phyloP scores from a whole-genome alignment of 2,888 invertebrate genomes.

The Aradus depressus region DNA sequence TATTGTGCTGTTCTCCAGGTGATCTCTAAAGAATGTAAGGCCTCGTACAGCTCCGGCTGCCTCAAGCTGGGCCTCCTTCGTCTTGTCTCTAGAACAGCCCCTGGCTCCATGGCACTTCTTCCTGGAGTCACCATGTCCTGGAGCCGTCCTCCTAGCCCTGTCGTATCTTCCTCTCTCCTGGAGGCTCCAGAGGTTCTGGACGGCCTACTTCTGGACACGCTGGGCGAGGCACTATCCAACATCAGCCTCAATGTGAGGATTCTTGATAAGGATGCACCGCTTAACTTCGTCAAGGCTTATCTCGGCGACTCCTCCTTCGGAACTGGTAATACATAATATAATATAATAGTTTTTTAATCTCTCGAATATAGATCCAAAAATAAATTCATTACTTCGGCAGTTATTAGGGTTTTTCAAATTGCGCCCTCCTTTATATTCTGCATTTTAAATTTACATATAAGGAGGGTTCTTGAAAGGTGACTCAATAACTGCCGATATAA shows the following conservation, averaged over 20 bases:
- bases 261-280: slow-evolving; percentile 40
- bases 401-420: too few species aligned
- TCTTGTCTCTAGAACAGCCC: slow-evolving; percentile 61
- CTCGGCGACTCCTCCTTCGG: slow-evolving; percentile 20
- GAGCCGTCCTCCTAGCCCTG: slow-evolving; percentile 25
- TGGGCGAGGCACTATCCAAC: slow-evolving; percentile 58
- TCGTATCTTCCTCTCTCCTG: slow-evolving; percentile 37
- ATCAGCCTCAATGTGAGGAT: slow-evolving; percentile 62
- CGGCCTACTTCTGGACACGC: slow-evolving; percentile 58
- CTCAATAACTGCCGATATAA: too few species aligned
- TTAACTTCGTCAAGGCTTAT: slow-evolving; percentile 28
- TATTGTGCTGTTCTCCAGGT: too few species aligned
- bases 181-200: slow-evolving; percentile 49
- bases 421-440: too few species aligned
- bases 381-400: too few species aligned
- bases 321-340: too few species aligned
- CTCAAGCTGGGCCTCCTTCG: slow-evolving; percentile 66
- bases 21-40: slow-evolving; percentile 43
- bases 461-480: too few species aligned
- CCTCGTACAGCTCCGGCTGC: slow-evolving; percentile 57
- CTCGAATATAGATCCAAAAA: too few species aligned
- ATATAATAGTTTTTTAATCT: too few species aligned
- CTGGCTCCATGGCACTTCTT: slow-evolving; percentile 54
- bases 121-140: slow-evolving; percentile 65
- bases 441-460: too few species aligned